Evolutionary conservation across 2,888 invertebrate genomes (phyloP), one percentile per base, ranked within the genome.

Genomic region (Drosophila quinaria): DNA sequence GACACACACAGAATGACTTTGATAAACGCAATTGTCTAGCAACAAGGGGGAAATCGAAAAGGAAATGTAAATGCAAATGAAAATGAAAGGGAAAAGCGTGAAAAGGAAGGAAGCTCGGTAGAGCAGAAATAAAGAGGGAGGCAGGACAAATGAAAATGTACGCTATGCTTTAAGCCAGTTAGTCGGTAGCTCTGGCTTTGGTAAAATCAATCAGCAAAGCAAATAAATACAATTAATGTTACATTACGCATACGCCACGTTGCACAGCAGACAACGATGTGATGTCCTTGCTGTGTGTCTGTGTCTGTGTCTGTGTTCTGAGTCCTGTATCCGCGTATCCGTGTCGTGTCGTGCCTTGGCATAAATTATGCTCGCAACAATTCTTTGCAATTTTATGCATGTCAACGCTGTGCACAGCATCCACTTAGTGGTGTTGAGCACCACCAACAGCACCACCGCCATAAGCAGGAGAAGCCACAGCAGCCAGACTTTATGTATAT

Each of bases 151-250:
- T 62, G 37, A 62, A 62, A 62, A 17, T 44, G 49, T 44, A 13
- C 22, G 68, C 60, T 33, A 17, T n/a, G 41, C 54, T 54, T 31
- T 29, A 33, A 59, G 49, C 10, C 22, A 61, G 25, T 25, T 25
- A 25, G 49, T 17, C 46, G 37, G 49, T 15, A 42, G 37, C 59
- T 59, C 5, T 29, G 29, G 29, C 29, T 29, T 1, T 29, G 63
- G 35, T 52, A 66, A 88, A 85, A 88, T 85, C 84, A 86, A 85
- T 85, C 84, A 86, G 67, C 78, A 82, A 78, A 69, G 80, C 83
- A 84, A 84, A 86, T 80, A 88, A 88, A 85, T 86, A 80, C 83
- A 85, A 85, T 85, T 85, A 85, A 88, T 76, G 80, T 64, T 68
- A 74, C 80, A 86, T 86, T 88, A 80, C 78, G 84, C 51, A 86